These are phyloP conservation scores for Diadophis punctatus DNA, from an alignment of 2,113 vertebrate genomes.

Conservation along the genomic window DNA sequence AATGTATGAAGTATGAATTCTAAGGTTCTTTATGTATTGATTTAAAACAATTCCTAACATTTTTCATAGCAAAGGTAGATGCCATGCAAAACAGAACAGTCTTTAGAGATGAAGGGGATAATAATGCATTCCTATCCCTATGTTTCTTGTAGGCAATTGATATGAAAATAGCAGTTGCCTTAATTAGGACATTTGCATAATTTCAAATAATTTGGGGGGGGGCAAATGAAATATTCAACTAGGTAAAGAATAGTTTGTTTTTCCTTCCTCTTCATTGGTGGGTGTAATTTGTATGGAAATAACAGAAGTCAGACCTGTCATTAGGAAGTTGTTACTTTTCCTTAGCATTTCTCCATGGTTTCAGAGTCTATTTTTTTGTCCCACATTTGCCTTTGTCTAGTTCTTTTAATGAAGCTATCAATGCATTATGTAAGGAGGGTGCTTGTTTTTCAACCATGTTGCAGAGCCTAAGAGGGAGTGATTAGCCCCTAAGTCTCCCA, in stretches of 20 bases:
- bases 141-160: background rate
- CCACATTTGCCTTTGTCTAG: background rate
- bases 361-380: background rate
- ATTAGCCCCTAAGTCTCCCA: background rate
- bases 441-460: background rate
- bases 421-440: background rate
- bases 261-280: background rate
- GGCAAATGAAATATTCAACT: background rate
- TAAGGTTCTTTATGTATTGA: background rate
- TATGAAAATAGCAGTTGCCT: background rate
- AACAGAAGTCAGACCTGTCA: background rate
- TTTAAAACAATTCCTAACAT: background rate
- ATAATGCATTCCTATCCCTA: background rate
- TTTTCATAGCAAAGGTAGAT: background rate
- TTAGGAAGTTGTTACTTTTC: background rate
- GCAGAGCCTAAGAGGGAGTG: background rate
- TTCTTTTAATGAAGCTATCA: background rate
- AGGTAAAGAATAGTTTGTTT: background rate
- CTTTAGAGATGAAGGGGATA: background rate
- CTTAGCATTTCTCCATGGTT: background rate
- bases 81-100: background rate
- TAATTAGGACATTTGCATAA: background rate
- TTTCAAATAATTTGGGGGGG: background rate
- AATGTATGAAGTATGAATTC: background rate
- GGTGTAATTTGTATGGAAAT: background rate